Conservation (phyloP, 53 echinoderm and acorn worm species). For the Echinometra lucunter region DNA sequence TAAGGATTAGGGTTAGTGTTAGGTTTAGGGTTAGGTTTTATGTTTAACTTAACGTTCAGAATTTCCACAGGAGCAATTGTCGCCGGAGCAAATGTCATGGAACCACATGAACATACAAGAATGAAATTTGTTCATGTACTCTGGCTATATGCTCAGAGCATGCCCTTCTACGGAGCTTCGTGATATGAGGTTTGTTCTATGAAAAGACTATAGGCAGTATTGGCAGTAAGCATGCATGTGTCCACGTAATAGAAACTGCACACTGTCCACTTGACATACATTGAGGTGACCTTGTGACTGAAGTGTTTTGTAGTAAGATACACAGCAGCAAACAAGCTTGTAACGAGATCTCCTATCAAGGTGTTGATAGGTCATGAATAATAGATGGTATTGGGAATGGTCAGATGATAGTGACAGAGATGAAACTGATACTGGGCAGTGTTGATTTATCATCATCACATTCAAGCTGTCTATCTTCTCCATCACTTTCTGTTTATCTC, state of each 20-base stretch:
- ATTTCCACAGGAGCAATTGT: too few relatives aligned
- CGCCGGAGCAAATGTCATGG: too few relatives aligned
- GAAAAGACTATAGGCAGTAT: too few relatives aligned
- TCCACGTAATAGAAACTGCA: not conserved
- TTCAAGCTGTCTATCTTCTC: not conserved
- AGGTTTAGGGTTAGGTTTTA: too few relatives aligned
- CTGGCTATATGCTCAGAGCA: too few relatives aligned
- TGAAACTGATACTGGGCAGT: not conserved
- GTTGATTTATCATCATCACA: not conserved
- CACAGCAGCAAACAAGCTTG: not conserved
- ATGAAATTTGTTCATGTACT: too few relatives aligned
- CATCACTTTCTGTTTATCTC: too few relatives aligned
- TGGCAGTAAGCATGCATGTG: too few relatives aligned
- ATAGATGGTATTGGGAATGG: not conserved
- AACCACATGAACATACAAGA: too few relatives aligned
- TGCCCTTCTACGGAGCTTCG: too few relatives aligned
- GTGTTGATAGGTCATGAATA: slow-evolving; percentile 7
- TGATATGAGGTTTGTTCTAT: not conserved
- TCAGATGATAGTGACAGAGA: not conserved
- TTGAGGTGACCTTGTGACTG: not conserved
- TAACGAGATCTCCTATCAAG: slow-evolving; percentile 12
- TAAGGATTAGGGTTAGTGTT: too few relatives aligned
- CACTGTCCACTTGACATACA: not conserved
- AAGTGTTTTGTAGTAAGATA: not conserved
- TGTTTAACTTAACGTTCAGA: too few relatives aligned